A percentile compares a stretch with the other conserved stretches of the same genome.
Evolutionary conservation across 1,140 invertebrate species (phyloP).

Genomic region (Ridgeia piscesae): DNA sequence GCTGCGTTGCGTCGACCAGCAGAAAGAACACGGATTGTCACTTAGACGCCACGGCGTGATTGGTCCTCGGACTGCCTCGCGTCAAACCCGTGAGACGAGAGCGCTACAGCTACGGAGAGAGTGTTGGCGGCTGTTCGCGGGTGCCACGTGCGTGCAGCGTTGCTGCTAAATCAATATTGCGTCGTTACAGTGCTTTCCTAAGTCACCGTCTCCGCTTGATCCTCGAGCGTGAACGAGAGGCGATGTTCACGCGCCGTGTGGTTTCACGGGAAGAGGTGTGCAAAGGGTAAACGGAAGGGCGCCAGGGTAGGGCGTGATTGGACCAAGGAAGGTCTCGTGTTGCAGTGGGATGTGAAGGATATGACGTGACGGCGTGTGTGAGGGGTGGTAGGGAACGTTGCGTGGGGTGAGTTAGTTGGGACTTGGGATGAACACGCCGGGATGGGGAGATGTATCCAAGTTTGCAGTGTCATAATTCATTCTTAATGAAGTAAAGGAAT

Average conservation of each 20-base stretch:
- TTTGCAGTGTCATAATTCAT: too few relatives aligned
- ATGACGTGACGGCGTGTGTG: not conserved
- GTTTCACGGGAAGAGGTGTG: too few relatives aligned
- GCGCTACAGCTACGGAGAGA: too few relatives aligned
- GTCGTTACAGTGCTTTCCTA: not conserved
- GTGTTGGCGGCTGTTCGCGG: not conserved
- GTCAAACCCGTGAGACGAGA: not conserved
- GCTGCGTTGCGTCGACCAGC: not conserved
- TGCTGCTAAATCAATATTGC: not conserved
- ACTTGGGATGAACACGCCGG: not conserved
- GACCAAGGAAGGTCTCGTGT: not conserved
- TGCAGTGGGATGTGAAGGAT: not conserved
- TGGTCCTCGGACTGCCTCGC: not conserved
- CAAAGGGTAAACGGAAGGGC: not conserved
- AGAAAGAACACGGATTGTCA: not conserved
- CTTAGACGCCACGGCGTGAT: not conserved
- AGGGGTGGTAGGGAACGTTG: too few relatives aligned
- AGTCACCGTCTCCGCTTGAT: not conserved
- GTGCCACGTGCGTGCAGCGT: too few relatives aligned
- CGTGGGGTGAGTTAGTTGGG: not conserved
- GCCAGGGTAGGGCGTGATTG: not conserved
- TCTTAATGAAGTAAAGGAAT: not conserved
- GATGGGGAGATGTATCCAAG: not conserved
- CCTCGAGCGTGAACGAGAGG: too few relatives aligned
- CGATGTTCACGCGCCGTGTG: too few relatives aligned